phyloP scores from a whole-genome alignment of 2,888 invertebrate species.

The Ophonus ardosiacus region DNA sequence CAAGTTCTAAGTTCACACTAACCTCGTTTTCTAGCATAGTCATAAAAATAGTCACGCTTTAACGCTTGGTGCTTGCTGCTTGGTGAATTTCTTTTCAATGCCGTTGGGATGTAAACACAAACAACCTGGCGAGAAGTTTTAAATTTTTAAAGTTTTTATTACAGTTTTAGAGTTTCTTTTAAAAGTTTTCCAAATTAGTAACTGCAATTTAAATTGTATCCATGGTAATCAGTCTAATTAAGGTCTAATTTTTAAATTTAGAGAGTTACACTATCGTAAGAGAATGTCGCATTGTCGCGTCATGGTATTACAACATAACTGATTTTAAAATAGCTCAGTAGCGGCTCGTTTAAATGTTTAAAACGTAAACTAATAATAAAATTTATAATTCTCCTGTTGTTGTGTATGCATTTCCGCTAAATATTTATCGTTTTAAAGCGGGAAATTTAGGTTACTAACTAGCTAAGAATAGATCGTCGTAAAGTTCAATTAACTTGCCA shows the following conservation, averaged over 20 bases:
- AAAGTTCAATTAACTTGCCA: too few relatives aligned
- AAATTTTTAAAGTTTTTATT: not conserved
- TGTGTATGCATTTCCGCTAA: slow-evolving; percentile 6
- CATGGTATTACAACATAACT: not conserved
- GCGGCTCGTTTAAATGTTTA: not conserved
- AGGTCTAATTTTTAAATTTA: slow-evolving; percentile 13
- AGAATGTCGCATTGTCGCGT: slow-evolving; percentile 7
- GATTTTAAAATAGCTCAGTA: slow-evolving; percentile 10
- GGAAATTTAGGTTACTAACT: not conserved
- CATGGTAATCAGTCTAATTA: not conserved
- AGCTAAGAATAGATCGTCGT: not conserved
- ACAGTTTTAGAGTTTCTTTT: not conserved
- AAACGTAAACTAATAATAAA: not conserved
- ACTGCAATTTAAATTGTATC: not conserved
- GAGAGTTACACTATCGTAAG: slow-evolving; percentile 6
- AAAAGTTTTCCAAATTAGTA: not conserved
- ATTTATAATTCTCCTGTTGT: not conserved
- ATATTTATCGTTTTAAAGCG: not conserved
- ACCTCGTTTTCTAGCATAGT: not conserved
- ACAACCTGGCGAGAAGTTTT: not conserved
- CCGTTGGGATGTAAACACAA: not conserved
- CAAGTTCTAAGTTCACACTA: not conserved
- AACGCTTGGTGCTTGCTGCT: not conserved
- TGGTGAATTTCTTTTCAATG: slow-evolving; percentile 15
- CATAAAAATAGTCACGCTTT: not conserved